These are phyloP conservation scores for Stichodactyla helianthus DNA, from an alignment of 64 coral and sea anemone species.

Conservation along the genomic window DNA sequence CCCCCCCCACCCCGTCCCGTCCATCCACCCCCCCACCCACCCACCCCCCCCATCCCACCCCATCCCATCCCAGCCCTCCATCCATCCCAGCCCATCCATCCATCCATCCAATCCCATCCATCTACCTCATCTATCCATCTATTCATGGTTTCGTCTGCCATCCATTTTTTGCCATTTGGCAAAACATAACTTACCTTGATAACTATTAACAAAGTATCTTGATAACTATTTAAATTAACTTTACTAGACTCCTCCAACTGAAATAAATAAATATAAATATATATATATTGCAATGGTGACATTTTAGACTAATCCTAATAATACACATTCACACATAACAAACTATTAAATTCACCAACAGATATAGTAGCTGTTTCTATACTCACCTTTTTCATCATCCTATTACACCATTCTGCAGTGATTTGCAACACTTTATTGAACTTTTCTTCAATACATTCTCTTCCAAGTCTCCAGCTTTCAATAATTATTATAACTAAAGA, in stretches of 20 bases:
- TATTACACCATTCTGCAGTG: neutral
- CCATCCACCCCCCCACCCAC: no score
- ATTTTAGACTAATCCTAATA: neutral
- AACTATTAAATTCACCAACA: no score
- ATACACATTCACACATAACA: no score
- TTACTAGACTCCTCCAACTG: neutral
- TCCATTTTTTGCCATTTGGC: neutral
- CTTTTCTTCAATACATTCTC: slow-evolving; percentile 1
- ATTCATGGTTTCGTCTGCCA: neutral
- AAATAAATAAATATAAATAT: neutral
- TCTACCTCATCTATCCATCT: no score
- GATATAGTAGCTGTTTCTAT: neutral
- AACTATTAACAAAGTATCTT: neutral
- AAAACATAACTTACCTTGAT: neutral
- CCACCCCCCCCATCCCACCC: no score
- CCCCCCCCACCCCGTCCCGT: no score
- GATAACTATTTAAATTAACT: neutral
- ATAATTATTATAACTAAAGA: slow-evolving; percentile 4
- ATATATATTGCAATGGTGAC: neutral
- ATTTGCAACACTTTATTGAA: neutral
- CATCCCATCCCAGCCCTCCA: no score
- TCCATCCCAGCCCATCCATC: no score
- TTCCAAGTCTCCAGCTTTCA: slow-evolving; percentile 9
- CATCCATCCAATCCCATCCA: no score
- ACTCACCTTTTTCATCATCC: neutral